Base-by-base conservation (phyloP, 2,888 invertebrate species). In the Desoria tigrina region DNA sequence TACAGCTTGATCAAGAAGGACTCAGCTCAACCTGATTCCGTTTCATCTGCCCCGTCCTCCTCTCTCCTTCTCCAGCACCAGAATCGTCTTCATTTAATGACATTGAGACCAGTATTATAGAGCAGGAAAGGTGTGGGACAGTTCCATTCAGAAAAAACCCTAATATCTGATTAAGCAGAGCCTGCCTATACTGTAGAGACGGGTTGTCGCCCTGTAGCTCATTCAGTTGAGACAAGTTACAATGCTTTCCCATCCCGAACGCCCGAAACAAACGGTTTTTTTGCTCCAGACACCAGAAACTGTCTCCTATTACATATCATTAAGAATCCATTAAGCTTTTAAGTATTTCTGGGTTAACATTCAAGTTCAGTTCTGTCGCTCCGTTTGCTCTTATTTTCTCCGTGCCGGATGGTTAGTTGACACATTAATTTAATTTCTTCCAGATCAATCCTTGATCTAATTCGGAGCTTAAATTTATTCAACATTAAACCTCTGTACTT, bases 241-340 rank as follows among this genome's bases (percentile, higher is more conserved):
- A 57, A 55, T 57, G 3, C 57, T 57, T 57, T 57, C 57, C 42
- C 21, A 51, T 51, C 51, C 57, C 27, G 23, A 57, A 57, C 39
- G 32, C 57, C 55, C 51, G 51, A 51, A 51, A 51, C 26, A 51
- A 51, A 51, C 51, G 26, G 6, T 21, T 24, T 51, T 26, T 51
- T 26, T 32, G 32, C 51, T 23, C 57, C 57, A 55, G 55, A 55
- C 55, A n/a, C 26, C 28, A 37, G 42, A 57, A 57, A 57, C 42
- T 39, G 57, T 57, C 57, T 57, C 57, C n/a, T 55, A 24, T 57
- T 57, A 57, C 57, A 57, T 57, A 57, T 57, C 57, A 57, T 57
- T 57, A 57, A 57, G 57, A 57, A 57, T 57, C 57, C 57, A 57
- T 57, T 57, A 57, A 57, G 57, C 57, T 57, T 57, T 57, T 42